Percentiles rank a stretch among this genome's conserved stretches.
Conservation (phyloP, 2,113 vertebrate species). For the Hippocampus comes region DNA sequence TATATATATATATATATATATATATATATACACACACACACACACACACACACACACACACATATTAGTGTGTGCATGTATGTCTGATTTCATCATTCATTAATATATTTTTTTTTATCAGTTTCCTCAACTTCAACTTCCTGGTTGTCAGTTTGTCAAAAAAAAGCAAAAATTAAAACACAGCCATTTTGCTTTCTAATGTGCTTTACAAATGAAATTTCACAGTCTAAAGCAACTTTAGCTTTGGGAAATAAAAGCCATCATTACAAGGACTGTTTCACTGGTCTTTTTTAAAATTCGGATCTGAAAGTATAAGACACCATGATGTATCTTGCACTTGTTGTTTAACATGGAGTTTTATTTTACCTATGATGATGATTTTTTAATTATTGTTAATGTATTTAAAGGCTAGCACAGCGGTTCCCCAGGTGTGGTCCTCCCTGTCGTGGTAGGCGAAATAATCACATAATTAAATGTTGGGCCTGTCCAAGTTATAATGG, state of each 20-base stretch:
- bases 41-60: too few species aligned
- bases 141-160: conserved; percentile 12
- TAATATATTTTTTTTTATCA: neutral
- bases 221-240: conserved; percentile 16
- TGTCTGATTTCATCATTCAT: neutral
- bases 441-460: too few species aligned
- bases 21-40: too few species aligned
- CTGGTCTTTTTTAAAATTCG: neutral
- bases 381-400: too few species aligned
- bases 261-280: conserved; percentile 25
- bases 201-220: conserved; percentile 32
- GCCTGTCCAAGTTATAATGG: too few species aligned
- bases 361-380: too few species aligned
- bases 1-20: too few species aligned
- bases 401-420: too few species aligned
- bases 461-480: too few species aligned
- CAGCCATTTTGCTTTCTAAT: conserved; percentile 25
- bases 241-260: conserved; percentile 60
- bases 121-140: neutral
- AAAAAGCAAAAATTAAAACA: conserved; percentile 3
- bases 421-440: too few species aligned
- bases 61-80: neutral
- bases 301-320: neutral
- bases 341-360: neutral
- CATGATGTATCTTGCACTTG: neutral